phyloP scores from a whole-genome alignment of 2,797 vertebrate genomes.

The Alcedo atthis region DNA sequence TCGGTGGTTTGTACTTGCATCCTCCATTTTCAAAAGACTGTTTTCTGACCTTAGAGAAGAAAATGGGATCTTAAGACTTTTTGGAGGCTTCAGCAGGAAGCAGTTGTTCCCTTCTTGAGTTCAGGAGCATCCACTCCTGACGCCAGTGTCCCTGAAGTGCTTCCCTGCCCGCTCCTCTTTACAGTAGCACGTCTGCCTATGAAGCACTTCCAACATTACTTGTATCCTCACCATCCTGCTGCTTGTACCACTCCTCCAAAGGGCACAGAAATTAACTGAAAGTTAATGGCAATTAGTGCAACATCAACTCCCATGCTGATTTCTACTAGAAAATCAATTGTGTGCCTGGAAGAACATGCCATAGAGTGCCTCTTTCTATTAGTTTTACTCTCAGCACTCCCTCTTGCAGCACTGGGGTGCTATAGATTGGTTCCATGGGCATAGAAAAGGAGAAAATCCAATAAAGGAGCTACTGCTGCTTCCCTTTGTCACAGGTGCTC shows the following conservation, averaged over 20 bases:
- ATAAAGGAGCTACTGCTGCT: neutral
- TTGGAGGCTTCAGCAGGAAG: neutral
- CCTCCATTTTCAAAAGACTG: neutral
- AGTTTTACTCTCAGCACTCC: neutral
- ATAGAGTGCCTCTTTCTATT: neutral
- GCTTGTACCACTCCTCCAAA: neutral
- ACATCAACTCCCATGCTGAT: slow-evolving; percentile 1
- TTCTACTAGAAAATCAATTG: slow-evolving; percentile 27
- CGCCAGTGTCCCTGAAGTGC: rapidly evolving
- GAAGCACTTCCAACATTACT: neutral
- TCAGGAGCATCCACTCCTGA: rapidly evolving
- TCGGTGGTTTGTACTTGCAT: neutral
- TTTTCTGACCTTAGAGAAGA: neutral
- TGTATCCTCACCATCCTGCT: neutral
- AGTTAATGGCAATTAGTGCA: slow-evolving; percentile 44
- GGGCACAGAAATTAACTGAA: slow-evolving; percentile 31
- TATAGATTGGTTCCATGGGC: neutral
- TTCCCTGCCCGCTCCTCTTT: neutral
- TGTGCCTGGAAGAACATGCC: neutral
- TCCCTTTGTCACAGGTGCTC: neutral
- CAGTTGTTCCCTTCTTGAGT: neutral
- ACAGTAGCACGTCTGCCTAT: rapidly evolving
- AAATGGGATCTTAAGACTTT: neutral
- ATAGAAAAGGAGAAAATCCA: neutral
- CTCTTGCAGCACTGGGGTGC: neutral